Conservation (phyloP, 2,888 invertebrate species). For the Mactromeris polynyma region DNA sequence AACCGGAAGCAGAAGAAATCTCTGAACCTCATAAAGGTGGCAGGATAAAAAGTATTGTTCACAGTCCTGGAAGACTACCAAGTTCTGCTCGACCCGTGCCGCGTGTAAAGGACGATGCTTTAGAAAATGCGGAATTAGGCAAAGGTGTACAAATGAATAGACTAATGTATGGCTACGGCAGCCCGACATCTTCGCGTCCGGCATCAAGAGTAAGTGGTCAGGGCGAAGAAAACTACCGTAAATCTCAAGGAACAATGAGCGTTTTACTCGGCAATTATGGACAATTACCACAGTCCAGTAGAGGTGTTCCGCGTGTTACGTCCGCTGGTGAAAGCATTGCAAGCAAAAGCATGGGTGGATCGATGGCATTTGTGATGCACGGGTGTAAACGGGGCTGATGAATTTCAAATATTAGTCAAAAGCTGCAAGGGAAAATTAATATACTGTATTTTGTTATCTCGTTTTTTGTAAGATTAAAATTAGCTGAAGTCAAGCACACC, state of each 20-base stretch:
- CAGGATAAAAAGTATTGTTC: conserved; percentile 77
- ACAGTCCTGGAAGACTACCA: conserved; percentile 76
- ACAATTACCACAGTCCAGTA: conserved; percentile 64
- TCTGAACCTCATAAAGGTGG: conserved; percentile 74
- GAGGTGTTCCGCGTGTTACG: conserved; percentile 78
- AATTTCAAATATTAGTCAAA: background rate
- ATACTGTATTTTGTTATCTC: too few species aligned
- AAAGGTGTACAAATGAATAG: conserved; percentile 74
- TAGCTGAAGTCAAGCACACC: too few species aligned
- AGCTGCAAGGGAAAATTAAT: too few species aligned
- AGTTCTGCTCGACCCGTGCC: conserved; percentile 75
- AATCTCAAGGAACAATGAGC: conserved; percentile 79
- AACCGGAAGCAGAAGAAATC: conserved; percentile 73
- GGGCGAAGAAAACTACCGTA: conserved; percentile 74
- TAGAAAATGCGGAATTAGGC: conserved; percentile 73
- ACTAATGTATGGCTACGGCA: conserved; percentile 71
- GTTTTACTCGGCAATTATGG: conserved; percentile 76
- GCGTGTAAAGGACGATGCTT: conserved; percentile 78
- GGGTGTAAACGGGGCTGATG: conserved; percentile 66
- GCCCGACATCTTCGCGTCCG: conserved; percentile 64
- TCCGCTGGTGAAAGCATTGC: conserved; percentile 77
- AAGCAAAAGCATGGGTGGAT: conserved; percentile 76
- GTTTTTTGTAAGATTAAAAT: too few species aligned
- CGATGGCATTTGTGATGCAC: conserved; percentile 81
- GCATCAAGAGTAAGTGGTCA: conserved; percentile 78